phyloP scores from a whole-genome alignment of 1,140 invertebrate species.

The Lucilia sericata region DNA sequence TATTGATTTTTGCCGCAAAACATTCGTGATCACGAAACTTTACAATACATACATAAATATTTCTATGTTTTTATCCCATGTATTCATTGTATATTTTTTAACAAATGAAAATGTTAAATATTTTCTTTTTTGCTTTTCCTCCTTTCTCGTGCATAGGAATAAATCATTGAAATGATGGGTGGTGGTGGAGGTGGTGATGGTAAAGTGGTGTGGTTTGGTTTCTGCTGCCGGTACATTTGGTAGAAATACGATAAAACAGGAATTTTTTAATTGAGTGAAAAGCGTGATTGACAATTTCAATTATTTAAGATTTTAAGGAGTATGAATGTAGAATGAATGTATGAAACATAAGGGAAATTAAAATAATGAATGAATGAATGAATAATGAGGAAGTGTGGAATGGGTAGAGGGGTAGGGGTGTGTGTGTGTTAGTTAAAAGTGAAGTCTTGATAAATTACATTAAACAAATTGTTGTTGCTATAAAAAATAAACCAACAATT shows the following conservation, averaged over 20 bases:
- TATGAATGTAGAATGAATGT: background rate
- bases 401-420: too few species aligned
- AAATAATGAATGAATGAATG: background rate
- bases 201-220: too few species aligned
- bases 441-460: background rate
- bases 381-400: background rate
- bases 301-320: constrained; percentile 23
- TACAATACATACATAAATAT: too few species aligned
- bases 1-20: background rate
- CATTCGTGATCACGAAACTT: background rate
- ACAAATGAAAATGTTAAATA: background rate
- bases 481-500: too few species aligned
- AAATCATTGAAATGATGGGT: background rate
- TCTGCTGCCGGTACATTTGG: background rate
- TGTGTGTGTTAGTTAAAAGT: too few species aligned
- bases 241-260: background rate
- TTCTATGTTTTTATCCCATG: background rate
- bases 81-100: background rate
- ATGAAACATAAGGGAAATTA: background rate
- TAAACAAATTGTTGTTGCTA: background rate
- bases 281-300: constrained; percentile 36
- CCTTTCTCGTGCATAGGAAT: background rate
- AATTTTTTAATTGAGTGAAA: constrained; percentile 29
- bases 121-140: background rate
- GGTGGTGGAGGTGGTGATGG: background rate